Evolutionary conservation across 1,140 invertebrate species (phyloP), one percentile per base, ranked within the genome.

Genomic region (Bombyx mandarina): DNA sequence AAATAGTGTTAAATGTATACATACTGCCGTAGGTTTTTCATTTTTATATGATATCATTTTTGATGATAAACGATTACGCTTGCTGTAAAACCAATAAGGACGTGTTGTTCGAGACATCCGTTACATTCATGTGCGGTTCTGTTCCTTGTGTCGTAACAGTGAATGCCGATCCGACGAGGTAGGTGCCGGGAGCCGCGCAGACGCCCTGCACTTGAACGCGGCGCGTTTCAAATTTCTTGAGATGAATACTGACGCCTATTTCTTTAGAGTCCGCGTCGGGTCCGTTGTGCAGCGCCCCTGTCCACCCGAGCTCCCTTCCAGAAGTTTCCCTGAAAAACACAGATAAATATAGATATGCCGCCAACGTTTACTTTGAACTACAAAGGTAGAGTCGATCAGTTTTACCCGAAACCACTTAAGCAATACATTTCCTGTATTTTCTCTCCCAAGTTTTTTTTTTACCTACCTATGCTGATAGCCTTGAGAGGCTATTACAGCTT

Each of bases 151-250:
- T 72, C 48, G 68, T 69, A 10, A 82, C 62, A 8, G 70, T 62
- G 65, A 84, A 79, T 3, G 77, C 79, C 12, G 75, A 69, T 9
- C 81, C 84, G n/a, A 86, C 69, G 7, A 78, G 70, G 63, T 86
- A 88, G 6, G 82, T 83, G 8, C 87, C 84, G 7, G 86, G 87
- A 12, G 74, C 71, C 2, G 83, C 86, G 57, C 78, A 81, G 44
- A 86, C 54, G 0, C 79, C 82, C 6, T 75, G 74, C 43, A 88
- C 70, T 50, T 72, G 65, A 43, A 87, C 63, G 6, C 69, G 67
- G 8, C 75, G 71, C 9, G 78, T 74, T 61, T 83, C 75, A 54
- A 83, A 79, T 52, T 77, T 67, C 42, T 71, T 65, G 44, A 88
- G 63, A 6, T 62, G 61, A 8, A 86, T 69, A 56, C 79, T 73